Conservation (phyloP, 2,888 invertebrate species). For the Endotricha flammealis region DNA sequence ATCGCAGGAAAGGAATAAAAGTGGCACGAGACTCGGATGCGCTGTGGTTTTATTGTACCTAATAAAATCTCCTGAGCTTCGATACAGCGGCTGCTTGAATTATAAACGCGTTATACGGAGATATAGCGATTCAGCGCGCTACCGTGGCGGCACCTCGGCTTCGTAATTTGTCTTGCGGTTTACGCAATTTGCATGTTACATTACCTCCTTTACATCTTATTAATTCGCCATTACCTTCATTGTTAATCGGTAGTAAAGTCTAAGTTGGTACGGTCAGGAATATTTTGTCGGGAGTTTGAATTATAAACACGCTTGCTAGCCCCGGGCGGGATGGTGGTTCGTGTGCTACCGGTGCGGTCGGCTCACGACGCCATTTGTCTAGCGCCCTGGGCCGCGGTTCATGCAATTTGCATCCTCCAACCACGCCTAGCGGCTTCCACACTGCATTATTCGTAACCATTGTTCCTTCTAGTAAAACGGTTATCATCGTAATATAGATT, state of each 20-base stretch:
- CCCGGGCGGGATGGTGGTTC: slow-evolving; percentile 34
- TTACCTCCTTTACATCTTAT: slow-evolving; percentile 25
- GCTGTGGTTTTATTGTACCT: slow-evolving; percentile 42
- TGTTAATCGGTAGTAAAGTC: neutral
- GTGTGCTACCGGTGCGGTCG: slow-evolving; percentile 73
- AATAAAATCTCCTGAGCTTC: slow-evolving; percentile 45
- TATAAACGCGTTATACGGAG: slow-evolving; percentile 34
- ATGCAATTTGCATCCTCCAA: slow-evolving; percentile 65
- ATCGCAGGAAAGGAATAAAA: slow-evolving; percentile 35
- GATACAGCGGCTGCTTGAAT: slow-evolving; percentile 36
- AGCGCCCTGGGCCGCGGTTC: slow-evolving; percentile 48
- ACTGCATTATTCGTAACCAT: slow-evolving; percentile 32
- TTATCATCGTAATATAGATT: slow-evolving; percentile 32
- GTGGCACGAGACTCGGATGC: slow-evolving; percentile 29
- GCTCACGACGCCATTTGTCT: slow-evolving; percentile 69
- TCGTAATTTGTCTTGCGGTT: slow-evolving; percentile 44
- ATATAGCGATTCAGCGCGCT: slow-evolving; percentile 22
- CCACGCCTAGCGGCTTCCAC: slow-evolving; percentile 69
- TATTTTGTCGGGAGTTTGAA: slow-evolving; percentile 33
- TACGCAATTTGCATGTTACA: slow-evolving; percentile 41
- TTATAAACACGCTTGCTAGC: slow-evolving; percentile 33
- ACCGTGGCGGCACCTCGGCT: slow-evolving; percentile 25
- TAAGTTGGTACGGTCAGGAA: slow-evolving; percentile 2
- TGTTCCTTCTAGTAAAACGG: slow-evolving; percentile 20
- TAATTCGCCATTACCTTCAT: slow-evolving; percentile 8